These are phyloP conservation scores for Pithys albifrons DNA, from an alignment of 2,113 vertebrate species.

Conservation along the genomic window DNA sequence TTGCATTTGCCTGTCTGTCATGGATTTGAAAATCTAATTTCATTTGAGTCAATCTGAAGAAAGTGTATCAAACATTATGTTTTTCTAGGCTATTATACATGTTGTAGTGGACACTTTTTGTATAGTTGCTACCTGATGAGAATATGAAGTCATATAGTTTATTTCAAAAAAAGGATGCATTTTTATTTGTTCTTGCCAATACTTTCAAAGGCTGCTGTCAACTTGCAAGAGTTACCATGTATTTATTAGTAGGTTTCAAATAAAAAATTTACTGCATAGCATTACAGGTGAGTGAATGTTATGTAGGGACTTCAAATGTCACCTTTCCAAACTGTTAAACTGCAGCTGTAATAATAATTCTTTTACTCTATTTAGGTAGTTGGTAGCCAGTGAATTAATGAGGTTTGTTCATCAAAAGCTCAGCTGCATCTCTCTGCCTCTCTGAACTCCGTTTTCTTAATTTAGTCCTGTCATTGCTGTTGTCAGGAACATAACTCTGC, in stretches of 20 bases:
- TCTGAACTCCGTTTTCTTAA: conserved; percentile 1
- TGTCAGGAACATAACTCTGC: background rate
- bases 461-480: background rate
- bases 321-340: conserved; percentile 18
- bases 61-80: background rate
- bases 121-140: background rate
- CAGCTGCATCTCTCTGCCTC: background rate
- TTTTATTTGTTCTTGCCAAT: background rate
- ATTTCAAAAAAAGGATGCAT: background rate
- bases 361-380: conserved; percentile 8
- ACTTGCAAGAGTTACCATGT: background rate
- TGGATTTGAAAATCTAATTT: background rate
- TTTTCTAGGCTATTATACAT: background rate
- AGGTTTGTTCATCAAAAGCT: conserved; percentile 12
- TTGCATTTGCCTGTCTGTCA: background rate
- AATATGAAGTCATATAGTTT: background rate
- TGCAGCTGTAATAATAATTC: background rate
- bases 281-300: background rate
- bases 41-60: background rate
- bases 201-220: background rate
- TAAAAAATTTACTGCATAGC: background rate
- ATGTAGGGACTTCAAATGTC: background rate
- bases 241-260: background rate
- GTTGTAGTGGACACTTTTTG: background rate
- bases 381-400: background rate